Base-by-base conservation (phyloP, 1,140 invertebrate species). In the Apocrypta bakeri region DNA sequence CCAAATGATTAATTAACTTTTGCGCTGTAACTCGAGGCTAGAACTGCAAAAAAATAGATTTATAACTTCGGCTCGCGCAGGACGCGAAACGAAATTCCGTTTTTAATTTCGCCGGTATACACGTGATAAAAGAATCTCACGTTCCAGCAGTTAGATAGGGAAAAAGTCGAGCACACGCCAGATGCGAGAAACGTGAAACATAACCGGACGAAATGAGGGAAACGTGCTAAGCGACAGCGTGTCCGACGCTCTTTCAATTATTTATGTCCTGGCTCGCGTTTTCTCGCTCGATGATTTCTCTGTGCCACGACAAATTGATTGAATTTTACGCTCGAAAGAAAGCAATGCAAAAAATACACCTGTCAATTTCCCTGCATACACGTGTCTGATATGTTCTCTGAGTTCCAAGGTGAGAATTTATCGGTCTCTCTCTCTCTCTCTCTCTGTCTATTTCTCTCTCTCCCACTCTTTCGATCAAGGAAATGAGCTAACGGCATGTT, bases 101-200 rank as follows among this genome's bases (percentile, higher is more conserved):
- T 83, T 83, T 83, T 83, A 83, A 79, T 83, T 83, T 83, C 63
- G 77, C 77, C 48, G 12, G 68, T 76, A 76, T 80, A 83, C 72
- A 80, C 40, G 77, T 79, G 72, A 83, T 79, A 79, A 83, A 83
- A 83, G 82, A 83, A 75, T 76, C 77, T 83, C 82, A 83, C 82
- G 82, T 83, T 31, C 72, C 25, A 31, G 82, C 82, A 83, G 82
- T 83, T 80, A 83, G 76, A 79, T 73, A 79, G 75, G 72, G 71
- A 83, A 84, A 85, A 88, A 87, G 84, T 84, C 82, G 48, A 42
- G 42, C 74, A 69, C 24, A 85, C 79, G 81, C 80, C 85, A 84
- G 82, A 84, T 84, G 79, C 79, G 79, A 68, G 64, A 79, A 85
- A 85, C 84, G 84, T 85, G 83, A 83, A 83, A 81, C 83, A 73